These are phyloP conservation scores for Scartelaos histophorus DNA, from an alignment of 2,113 vertebrate species.

Conservation along the genomic window DNA sequence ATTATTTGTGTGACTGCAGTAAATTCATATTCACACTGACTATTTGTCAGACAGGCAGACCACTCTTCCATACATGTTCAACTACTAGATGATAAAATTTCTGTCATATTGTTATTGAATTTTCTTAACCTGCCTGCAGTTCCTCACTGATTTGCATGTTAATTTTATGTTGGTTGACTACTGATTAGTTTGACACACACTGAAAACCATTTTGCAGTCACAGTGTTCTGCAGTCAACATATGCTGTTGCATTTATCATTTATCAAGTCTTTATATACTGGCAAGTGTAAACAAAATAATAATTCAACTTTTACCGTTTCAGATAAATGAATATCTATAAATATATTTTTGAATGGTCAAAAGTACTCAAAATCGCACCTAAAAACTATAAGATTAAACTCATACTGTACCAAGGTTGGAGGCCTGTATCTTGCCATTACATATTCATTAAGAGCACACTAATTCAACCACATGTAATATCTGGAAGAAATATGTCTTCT, in stretches of 20 bases:
- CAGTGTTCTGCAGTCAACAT: neutral
- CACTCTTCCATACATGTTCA: neutral
- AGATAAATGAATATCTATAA: too few relatives aligned
- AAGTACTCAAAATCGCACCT: neutral
- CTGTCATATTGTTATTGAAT: constrained; percentile 20
- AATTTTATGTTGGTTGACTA: constrained; percentile 18
- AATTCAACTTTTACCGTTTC: neutral
- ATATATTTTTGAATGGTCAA: neutral
- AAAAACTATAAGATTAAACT: neutral
- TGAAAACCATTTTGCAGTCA: constrained; percentile 18
- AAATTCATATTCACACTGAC: too few relatives aligned
- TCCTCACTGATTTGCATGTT: constrained; percentile 42
- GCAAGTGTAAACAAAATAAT: constrained; percentile 5
- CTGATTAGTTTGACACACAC: constrained; percentile 18
- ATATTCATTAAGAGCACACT: neutral
- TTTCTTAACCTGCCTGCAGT: constrained; percentile 16
- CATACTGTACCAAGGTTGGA: neutral
- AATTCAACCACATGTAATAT: neutral
- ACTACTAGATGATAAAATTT: neutral
- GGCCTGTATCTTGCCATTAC: neutral
- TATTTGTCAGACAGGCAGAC: too few relatives aligned
- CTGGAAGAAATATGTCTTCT: neutral
- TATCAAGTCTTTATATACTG: constrained; percentile 9
- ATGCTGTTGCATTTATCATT: constrained; percentile 31
- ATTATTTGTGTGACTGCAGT: too few relatives aligned